Evolutionary conservation across 2,888 invertebrate species (phyloP), one percentile per base, ranked within the genome.

Genomic region (Biston betularia): DNA sequence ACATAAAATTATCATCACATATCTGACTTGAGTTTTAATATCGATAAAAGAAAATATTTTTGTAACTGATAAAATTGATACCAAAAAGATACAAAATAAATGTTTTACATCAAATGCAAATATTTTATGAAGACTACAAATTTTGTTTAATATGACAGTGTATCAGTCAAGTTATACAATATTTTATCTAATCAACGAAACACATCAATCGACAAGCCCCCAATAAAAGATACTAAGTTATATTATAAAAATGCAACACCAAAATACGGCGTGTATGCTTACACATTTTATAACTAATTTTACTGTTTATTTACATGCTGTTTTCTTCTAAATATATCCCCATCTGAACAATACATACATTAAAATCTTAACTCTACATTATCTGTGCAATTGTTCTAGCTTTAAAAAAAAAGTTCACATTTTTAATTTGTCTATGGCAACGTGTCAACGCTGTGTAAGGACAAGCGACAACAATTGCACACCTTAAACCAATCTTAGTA

Each of bases 281-380:
- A 74, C 60, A 70, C 66, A 68, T 68, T 71, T 67, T 61, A 44
- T 72, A 74, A 68, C 70, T 70, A 71, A 68, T 87, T 83, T 85
- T 86, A 86, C 76, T 79, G 81, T 89, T 44, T 92, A 92, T 92
- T 90, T 92, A 93, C 93, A 92, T 86, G 88, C 84, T 86, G 89
- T 88, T 63, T 90, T 88, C 92, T 90, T 90, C 92, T 91, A 91
- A 92, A 93, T 93, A 93, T 93, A 92, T 92, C 89, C 91, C 92
- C 93, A 92, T 93, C 93, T 92, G 93, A 93, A 93, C 91, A 93
- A 92, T 92, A 93, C 90, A 89, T 89, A 89, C 90, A 89, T 90
- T 93, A 91, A 92, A 92, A 92, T 87, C 92, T 93, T 92, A 93
- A 69, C 69, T 62, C 89, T 92, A 92, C 80, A 83, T 87, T 82